Conservation (phyloP, 2,888 invertebrate species). For the Drosophila buzzatii region DNA sequence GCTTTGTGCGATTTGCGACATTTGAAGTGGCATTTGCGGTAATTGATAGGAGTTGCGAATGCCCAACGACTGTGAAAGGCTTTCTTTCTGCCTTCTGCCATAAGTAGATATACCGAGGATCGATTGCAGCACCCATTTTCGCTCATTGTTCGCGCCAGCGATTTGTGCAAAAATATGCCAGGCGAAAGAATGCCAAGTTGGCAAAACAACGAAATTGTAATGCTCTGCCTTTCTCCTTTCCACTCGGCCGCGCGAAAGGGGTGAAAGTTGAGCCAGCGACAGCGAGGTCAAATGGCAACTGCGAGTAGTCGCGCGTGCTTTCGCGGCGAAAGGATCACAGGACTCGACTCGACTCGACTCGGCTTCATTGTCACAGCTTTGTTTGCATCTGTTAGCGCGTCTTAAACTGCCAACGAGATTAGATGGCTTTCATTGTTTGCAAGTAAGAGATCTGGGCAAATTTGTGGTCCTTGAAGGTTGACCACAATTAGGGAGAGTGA, state of each 20-base stretch:
- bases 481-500: background rate
- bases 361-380: background rate
- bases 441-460: background rate
- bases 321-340: constrained; percentile 24
- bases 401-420: background rate
- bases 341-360: background rate
- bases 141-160: constrained; percentile 30
- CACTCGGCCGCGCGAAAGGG: constrained; percentile 24
- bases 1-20: constrained; percentile 68
- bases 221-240: constrained; percentile 4
- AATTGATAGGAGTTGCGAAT: constrained; percentile 67
- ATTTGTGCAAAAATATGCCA: constrained; percentile 64
- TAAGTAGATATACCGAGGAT: background rate
- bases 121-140: constrained; percentile 13
- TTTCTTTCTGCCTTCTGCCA: background rate
- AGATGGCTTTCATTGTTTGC: constrained; percentile 2
- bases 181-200: constrained; percentile 60
- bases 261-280: constrained; percentile 40
- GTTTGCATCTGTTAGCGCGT: constrained; percentile 7
- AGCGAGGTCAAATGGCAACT: constrained; percentile 28
- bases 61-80: constrained; percentile 14
- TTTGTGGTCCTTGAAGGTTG: background rate
- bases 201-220: constrained; percentile 57
- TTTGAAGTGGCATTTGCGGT: constrained; percentile 77
- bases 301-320: constrained; percentile 22